Evolutionary conservation across 1,140 invertebrate species (phyloP), one percentile per base, ranked within the genome.

Genomic region (Latrodectus geometricus): DNA sequence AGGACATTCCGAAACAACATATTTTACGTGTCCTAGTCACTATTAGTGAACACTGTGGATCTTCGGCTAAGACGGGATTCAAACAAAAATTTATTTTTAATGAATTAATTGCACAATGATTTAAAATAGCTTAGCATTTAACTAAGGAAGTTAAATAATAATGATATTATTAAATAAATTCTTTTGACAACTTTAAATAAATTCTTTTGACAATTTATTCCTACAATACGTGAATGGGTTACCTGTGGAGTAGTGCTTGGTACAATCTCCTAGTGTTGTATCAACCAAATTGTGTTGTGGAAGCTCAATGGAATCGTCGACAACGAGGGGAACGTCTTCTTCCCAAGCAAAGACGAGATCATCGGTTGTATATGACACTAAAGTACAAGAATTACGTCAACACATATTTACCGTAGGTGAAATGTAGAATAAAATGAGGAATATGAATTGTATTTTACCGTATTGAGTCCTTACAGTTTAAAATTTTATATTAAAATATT

Each of bases 321-420:
- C 91, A 0, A 90, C 91, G 4, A 91, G 81, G 11, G 91, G 91
- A 50, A 89, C 88, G 2, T 89, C 89, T 9, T 88, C 86, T 84
- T 91, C 90, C 91, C 91, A 91, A 61, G 89, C 88, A 77, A 91
- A 91, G 9, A 91, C 88, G 9, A 91, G 81, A 84, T 91, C 91
- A 68, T 91, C 90, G 0, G 91, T 91, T 20, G 91, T 91, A 78
- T 91, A 91, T 0, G 91, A 91, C 21, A 91, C 91, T 91, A 20
- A n/a, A 70, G 14, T 7, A 17, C 3, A 61, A 61, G 35, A 35
- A 35, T n/a, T n/a, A 35, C 5, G 1, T 35, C 35, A 5, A 35
- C 2, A 35, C 35, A 5, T 5, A 3, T 35, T 35, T 35, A 35
- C 1, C 5, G 35, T 35, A 5, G 1, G 35, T 35, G 35, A 35